Base-by-base conservation (phyloP, 1,140 invertebrate species). In the Drosophila ironensis region DNA sequence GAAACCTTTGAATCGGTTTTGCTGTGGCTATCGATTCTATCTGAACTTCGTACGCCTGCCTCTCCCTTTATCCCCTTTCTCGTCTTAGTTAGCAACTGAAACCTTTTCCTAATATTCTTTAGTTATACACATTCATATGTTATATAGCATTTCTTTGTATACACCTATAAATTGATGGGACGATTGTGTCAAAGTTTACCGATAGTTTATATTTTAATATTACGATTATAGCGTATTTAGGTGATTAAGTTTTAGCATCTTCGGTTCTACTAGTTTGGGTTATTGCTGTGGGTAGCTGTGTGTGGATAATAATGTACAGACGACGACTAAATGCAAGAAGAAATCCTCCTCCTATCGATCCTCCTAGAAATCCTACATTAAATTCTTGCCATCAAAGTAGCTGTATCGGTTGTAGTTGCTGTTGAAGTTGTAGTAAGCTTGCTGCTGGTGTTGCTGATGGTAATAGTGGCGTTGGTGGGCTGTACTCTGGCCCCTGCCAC, bases 231-330 rank as follows among this genome's bases (percentile, higher is more conserved):
- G 19, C 33, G 24, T 47, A 4, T 40, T 28, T 56, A 14, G 41
- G 20, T 44, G 28, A 41, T 57, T 27, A 60, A 50, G 45, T 19
- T 50, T 71, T 84, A 87, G 80, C 80, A 64, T 84, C 80, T 84
- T 87, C 71, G 80, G 71, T 84, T 86, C 52, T 67, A 72, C 60
- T 59, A 59, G 56, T 74, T 86, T 86, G 74, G 80, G 81, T 81
- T 84, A 86, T 87, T 81, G 80, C 80, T 72, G n/a, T 61, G 73
- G 52, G 42, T 57, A 38, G 61, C 63, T 72, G 52, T 27, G 47
- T 33, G 52, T 47, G 72, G 50, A 53, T n/a, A n/a, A n/a, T 59
- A 72, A 69, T 78, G 61, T 78, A 80, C 75, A 82, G 53, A 59
- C 56, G 53, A 59, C 56, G 70, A 61, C 60, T 80, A 84, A 75